Evolutionary conservation across 2,113 vertebrate genomes (phyloP), one percentile per base, ranked within the genome.

Genomic region (Chloropsis cyanopogon): DNA sequence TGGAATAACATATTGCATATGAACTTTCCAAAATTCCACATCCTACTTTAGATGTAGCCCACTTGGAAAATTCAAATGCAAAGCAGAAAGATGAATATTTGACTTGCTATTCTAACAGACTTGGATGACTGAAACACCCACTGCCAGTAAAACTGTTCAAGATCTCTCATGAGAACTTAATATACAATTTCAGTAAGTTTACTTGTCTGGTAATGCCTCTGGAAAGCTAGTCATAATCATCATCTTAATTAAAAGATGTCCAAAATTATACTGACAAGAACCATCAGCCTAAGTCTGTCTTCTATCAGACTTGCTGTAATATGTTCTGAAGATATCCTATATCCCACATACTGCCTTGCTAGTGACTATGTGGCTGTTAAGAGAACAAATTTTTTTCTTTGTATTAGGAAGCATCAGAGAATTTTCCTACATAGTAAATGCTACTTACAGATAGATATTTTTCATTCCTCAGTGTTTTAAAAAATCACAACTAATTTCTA

Each of bases 181-280:
- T 41, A 72, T 37, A 76, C 13, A 66, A 66, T 89, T 95, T 73
- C 66, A 50, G 29, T 90, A 64, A 80, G 59, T 85, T 85, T 79
- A 44, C 59, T 92, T 76, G 15, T 26, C 60, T 84, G 31, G 25
- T 94, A 91, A 94, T 88, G 52, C 66, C 73, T 92, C 86, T 89
- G 35, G 50, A 93, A 93, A 94, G 37, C 47, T 83, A 72, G 81
- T 96, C 86, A 96, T 90, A 83, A 90, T 83, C 71, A 92, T 75
- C 53, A 72, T 54, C 65, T 57, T 87, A 93, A 96, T 96, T 94
- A 92, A 96, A 94, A 79, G 39, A 64, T 44, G 35, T 56, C 60
- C 80, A 92, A 90, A 93, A 84, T 95, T 65, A 96, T 69, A 69
- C 46, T 86, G 83, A 71, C 65, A 94, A 94, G 82, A 87, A 84